These are phyloP conservation scores for Cryptomyrus ogoouensis DNA, from an alignment of 2,113 vertebrate species.

Conservation along the genomic window DNA sequence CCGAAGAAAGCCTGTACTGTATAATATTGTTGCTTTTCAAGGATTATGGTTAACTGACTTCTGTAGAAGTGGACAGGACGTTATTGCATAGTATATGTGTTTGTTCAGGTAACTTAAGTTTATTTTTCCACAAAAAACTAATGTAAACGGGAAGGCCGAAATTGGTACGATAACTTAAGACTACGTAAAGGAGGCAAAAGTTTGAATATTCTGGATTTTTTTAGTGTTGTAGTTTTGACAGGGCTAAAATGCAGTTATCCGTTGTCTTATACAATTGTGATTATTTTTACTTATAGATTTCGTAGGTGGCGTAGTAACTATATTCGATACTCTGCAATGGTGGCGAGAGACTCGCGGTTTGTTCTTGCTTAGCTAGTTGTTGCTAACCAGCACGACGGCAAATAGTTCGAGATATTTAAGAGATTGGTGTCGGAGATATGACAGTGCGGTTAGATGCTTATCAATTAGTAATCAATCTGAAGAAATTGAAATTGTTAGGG, in stretches of 20 bases:
- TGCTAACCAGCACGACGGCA: not conserved
- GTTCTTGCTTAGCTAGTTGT: not conserved
- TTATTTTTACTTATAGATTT: not conserved
- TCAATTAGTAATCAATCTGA: not conserved
- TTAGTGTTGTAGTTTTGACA: not conserved
- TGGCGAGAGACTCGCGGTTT: constrained; percentile 3
- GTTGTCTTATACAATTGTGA: not conserved
- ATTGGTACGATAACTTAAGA: not conserved
- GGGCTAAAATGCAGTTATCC: not conserved
- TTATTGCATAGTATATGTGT: not conserved
- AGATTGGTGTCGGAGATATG: not conserved
- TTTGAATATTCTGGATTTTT: not conserved
- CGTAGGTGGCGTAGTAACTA: not conserved
- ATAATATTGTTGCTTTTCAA: constrained; percentile 5
- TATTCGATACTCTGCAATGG: constrained; percentile 7
- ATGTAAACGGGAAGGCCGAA: constrained; percentile 2
- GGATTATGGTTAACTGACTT: not conserved
- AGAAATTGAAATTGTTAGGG: not conserved
- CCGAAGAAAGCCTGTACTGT: constrained; percentile 52
- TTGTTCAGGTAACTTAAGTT: not conserved
- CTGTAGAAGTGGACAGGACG: not conserved
- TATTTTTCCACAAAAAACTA: not conserved
- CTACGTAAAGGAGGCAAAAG: not conserved
- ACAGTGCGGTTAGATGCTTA: not conserved
- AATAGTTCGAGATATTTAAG: not conserved